Evolutionary conservation across 1,140 invertebrate species (phyloP).

Genomic region (Neelides sp.): DNA sequence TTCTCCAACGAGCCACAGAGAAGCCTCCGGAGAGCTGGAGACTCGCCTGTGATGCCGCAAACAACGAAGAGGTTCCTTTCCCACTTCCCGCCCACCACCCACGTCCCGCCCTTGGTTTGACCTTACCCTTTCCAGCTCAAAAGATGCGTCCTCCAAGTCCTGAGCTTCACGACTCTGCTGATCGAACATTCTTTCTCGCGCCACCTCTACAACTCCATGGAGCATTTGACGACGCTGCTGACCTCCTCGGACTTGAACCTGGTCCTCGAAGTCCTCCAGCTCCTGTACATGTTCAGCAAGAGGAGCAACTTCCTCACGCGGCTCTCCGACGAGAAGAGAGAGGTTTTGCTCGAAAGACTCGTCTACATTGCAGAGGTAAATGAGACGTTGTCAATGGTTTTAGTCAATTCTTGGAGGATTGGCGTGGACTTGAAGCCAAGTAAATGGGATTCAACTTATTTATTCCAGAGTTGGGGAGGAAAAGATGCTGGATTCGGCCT

Average conservation of each 20-base stretch:
- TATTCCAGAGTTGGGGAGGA: slow-evolving; percentile 65
- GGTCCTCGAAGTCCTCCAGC: slow-evolving; percentile 71
- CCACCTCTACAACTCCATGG: slow-evolving; percentile 82
- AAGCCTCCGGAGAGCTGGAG: slow-evolving; percentile 57
- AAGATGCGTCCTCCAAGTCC: slow-evolving; percentile 59
- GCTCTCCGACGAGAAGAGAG: slow-evolving; percentile 57
- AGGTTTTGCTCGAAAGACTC: slow-evolving; percentile 59
- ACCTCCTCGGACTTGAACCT: slow-evolving; percentile 75
- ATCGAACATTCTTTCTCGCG: slow-evolving; percentile 84
- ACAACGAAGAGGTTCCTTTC: slow-evolving; percentile 40
- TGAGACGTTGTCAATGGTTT: slow-evolving; percentile 19
- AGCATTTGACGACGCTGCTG: slow-evolving; percentile 68
- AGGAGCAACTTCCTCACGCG: slow-evolving; percentile 78
- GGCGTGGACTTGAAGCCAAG: not conserved
- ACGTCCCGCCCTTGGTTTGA: no score
- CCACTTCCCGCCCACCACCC: no score
- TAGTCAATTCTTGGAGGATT: slow-evolving; percentile 9
- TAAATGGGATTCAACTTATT: slow-evolving; percentile 9
- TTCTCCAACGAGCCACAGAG: slow-evolving; percentile 60
- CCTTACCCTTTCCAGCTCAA: slow-evolving; percentile 49
- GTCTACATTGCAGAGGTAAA: slow-evolving; percentile 67
- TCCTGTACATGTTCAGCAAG: slow-evolving; percentile 86
- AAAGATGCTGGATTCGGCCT: slow-evolving; percentile 79
- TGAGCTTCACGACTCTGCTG: slow-evolving; percentile 71
- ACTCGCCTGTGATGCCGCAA: slow-evolving; percentile 58